These are phyloP conservation scores for Nasonia oneida DNA, from an alignment of 2,888 invertebrate species.

Conservation along the genomic window DNA sequence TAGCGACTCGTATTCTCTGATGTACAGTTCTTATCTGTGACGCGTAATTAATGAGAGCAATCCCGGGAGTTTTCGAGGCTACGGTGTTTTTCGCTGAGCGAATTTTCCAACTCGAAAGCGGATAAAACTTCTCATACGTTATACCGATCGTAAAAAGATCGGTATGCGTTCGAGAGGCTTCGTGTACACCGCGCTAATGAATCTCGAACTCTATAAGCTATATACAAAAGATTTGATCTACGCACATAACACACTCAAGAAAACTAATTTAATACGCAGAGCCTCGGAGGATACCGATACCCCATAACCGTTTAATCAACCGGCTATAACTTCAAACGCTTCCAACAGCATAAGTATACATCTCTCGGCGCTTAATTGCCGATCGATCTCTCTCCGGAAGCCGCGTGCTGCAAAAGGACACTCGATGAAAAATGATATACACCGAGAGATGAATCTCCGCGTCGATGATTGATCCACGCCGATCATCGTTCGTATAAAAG, in stretches of 20 bases:
- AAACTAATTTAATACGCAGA: not conserved
- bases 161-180: not conserved
- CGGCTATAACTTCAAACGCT: too few relatives aligned
- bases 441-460: not conserved
- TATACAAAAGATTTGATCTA: not conserved
- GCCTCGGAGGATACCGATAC: not conserved
- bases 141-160: not conserved
- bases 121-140: not conserved
- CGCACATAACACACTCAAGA: not conserved
- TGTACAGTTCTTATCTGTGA: not conserved
- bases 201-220: not conserved
- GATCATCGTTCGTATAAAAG: not conserved
- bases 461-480: conserved; percentile 6
- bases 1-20: not conserved
- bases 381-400: not conserved
- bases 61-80: not conserved
- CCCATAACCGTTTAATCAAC: not conserved
- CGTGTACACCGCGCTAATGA: not conserved
- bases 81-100: not conserved
- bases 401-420: not conserved
- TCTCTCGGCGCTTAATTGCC: too few relatives aligned
- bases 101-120: not conserved
- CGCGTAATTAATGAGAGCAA: not conserved
- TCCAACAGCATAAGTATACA: too few relatives aligned
- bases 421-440: not conserved